Conservation (phyloP, 2,888 invertebrate species). For the Xestia xanthographa region DNA sequence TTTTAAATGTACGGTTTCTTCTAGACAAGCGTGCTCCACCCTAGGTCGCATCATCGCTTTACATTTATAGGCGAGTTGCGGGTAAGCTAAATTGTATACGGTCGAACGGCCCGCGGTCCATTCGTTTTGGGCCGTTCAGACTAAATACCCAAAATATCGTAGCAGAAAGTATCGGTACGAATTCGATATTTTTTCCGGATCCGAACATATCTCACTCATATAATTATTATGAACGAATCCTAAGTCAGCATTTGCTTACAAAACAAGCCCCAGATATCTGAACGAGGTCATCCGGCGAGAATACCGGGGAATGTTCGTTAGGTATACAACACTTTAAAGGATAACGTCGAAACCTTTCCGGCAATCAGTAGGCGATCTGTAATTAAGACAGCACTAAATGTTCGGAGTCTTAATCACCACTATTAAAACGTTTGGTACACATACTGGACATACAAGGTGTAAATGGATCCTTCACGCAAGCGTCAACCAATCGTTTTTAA, state of each 20-base stretch:
- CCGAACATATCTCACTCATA: neutral
- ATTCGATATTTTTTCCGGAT: neutral
- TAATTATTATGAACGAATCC: neutral
- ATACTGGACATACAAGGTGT: neutral
- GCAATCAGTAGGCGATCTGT: constrained; percentile 15
- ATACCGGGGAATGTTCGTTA: constrained; percentile 32
- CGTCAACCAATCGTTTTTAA: no score
- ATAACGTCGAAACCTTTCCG: constrained; percentile 31
- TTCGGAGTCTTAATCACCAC: constrained; percentile 21
- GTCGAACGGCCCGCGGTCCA: no score
- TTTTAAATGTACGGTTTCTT: no score
- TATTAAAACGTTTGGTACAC: constrained; percentile 14
- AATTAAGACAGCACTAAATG: constrained; percentile 40
- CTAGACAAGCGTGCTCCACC: no score
- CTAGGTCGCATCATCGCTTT: no score
- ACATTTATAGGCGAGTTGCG: no score
- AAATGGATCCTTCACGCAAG: no score
- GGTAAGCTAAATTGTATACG: no score
- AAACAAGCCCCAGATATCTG: constrained; percentile 23
- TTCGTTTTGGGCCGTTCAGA: no score
- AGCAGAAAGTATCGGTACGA: neutral
- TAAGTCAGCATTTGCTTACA: constrained; percentile 29
- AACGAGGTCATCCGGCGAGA: constrained; percentile 32
- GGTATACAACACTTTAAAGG: constrained; percentile 43
- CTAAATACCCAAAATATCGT: no score